These are phyloP conservation scores for Acanthis flammea DNA, from an alignment of 2,797 vertebrate genomes.

Conservation along the genomic window DNA sequence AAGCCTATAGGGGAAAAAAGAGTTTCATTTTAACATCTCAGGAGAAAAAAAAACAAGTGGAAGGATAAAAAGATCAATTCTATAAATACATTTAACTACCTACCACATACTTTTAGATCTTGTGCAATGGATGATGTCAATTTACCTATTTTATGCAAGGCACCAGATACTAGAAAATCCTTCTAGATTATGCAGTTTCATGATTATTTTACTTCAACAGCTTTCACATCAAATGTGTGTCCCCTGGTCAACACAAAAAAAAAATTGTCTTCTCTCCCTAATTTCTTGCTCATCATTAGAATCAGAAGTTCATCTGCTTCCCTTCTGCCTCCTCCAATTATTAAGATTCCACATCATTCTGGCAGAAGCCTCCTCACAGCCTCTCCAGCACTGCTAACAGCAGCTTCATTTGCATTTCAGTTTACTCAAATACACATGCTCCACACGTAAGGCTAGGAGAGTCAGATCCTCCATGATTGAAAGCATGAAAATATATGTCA, in stretches of 20 bases:
- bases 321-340: not conserved
- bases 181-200: not conserved
- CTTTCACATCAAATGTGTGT: not conserved
- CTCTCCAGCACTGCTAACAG: not conserved
- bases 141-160: not conserved
- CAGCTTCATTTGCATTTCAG: not conserved
- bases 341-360: not conserved
- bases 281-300: not conserved
- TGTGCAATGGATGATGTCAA: not conserved
- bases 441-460: not conserved
- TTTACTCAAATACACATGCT: not conserved
- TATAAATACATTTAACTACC: not conserved
- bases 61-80: not conserved
- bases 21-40: not conserved
- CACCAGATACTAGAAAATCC: not conserved
- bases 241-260: not conserved
- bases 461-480: not conserved
- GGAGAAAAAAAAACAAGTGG: not conserved
- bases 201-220: not conserved
- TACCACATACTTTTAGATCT: not conserved
- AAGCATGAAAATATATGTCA: not conserved
- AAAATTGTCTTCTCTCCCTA: not conserved
- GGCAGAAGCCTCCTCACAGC: not conserved
- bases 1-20: conserved; percentile 58
- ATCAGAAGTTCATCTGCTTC: not conserved